Conservation (phyloP, 2,797 vertebrate species). For the Platyrinchus mystaceus region DNA sequence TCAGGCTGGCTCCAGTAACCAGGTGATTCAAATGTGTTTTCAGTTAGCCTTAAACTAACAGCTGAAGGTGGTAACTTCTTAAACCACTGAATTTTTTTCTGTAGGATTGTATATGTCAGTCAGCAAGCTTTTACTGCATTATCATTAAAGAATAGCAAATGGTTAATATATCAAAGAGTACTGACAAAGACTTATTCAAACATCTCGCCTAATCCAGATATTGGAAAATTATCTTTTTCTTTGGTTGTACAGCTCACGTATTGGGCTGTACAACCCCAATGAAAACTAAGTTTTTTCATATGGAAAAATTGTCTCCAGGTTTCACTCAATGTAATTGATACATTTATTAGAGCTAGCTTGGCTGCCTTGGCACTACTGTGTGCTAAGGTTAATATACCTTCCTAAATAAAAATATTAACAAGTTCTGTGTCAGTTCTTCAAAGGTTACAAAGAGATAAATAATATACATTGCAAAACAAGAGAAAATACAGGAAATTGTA, state of each 20-base stretch:
- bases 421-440: not conserved
- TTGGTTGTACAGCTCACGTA: not conserved
- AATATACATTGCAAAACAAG: not conserved
- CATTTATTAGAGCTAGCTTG: not conserved
- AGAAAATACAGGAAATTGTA: not conserved
- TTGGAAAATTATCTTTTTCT: not conserved
- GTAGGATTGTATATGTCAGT: not conserved
- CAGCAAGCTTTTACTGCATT: not conserved
- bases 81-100: not conserved
- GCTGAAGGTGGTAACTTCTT: not conserved
- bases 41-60: not conserved
- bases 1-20: not conserved
- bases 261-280: not conserved
- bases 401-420: not conserved
- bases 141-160: not conserved
- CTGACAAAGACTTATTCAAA: not conserved
- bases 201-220: not conserved
- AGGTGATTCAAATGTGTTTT: not conserved
- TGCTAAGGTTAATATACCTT: not conserved
- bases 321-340: not conserved
- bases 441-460: not conserved
- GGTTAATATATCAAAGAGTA: not conserved
- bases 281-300: not conserved
- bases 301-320: not conserved
- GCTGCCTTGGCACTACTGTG: not conserved